Percentiles rank a stretch among this genome's conserved stretches.
Evolutionary conservation across 2,888 invertebrate genomes (phyloP).

Genomic region (Acronicta psi): DNA sequence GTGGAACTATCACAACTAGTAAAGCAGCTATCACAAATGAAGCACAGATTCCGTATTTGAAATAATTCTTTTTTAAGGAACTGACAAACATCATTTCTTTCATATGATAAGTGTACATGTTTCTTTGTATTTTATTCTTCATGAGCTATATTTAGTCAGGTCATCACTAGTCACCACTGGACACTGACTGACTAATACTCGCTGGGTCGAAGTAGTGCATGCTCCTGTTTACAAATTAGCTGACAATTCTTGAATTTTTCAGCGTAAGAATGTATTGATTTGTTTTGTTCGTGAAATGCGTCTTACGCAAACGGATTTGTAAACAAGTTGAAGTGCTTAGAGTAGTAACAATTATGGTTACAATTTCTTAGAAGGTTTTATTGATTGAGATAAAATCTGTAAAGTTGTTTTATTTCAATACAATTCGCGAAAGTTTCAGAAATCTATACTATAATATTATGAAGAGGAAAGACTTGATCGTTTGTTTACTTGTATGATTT

Average conservation of each 20-base stretch:
- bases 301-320: slow-evolving; percentile 25
- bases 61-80: slow-evolving; percentile 52
- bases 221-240: slow-evolving; percentile 28
- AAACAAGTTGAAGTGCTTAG: slow-evolving; percentile 24
- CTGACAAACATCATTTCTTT: slow-evolving; percentile 70
- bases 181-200: slow-evolving; percentile 25
- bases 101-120: slow-evolving; percentile 62
- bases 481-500: too few relatives aligned
- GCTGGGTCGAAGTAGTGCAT: slow-evolving; percentile 8
- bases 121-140: slow-evolving; percentile 34
- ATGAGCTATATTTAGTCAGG: slow-evolving; percentile 10
- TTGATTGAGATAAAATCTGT: too few relatives aligned
- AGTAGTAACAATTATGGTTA: not conserved
- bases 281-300: slow-evolving; percentile 18
- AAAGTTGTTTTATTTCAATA: too few relatives aligned
- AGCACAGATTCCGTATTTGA: slow-evolving; percentile 54
- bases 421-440: too few relatives aligned
- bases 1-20: slow-evolving; percentile 65
- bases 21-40: slow-evolving; percentile 54
- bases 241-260: slow-evolving; percentile 44
- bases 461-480: too few relatives aligned
- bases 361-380: not conserved
- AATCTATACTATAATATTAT: too few relatives aligned
- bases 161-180: slow-evolving; percentile 16
- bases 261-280: slow-evolving; percentile 51